Evolutionary conservation across 2,888 invertebrate species (phyloP).

Genomic region (Noctuana brunneofusca): DNA sequence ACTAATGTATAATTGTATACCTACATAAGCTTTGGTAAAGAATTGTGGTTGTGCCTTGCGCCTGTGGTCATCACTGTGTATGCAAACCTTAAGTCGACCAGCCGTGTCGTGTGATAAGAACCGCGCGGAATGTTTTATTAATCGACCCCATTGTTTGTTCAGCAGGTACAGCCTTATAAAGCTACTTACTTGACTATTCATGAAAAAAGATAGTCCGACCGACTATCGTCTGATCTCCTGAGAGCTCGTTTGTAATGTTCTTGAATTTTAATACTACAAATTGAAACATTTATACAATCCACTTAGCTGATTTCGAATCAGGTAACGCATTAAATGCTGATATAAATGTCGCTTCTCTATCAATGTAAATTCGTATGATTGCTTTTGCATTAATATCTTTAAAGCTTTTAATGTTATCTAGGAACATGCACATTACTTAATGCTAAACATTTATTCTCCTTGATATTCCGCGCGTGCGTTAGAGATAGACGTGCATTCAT

Average conservation of each 20-base stretch:
- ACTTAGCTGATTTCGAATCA: conserved; percentile 23
- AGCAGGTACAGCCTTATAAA: conserved; percentile 48
- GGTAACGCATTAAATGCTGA: conserved; percentile 22
- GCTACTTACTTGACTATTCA: conserved; percentile 52
- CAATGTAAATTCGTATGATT: conserved; percentile 11
- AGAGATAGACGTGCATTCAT: conserved; percentile 20
- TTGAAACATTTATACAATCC: conserved; percentile 32
- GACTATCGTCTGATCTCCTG: conserved; percentile 26
- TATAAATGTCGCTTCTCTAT: conserved; percentile 22
- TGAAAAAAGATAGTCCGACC: conserved; percentile 44
- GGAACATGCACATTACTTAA: conserved; percentile 15
- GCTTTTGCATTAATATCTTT: conserved; percentile 31
- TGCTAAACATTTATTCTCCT: conserved; percentile 20
- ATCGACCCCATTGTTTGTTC: conserved; percentile 61
- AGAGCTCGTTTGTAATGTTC: conserved; percentile 31
- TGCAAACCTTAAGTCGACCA: conserved; percentile 20
- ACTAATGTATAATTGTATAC: not conserved
- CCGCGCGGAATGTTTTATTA: conserved; percentile 65
- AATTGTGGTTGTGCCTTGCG: not conserved
- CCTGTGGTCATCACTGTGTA: conserved; percentile 10
- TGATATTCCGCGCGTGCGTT: conserved; percentile 10
- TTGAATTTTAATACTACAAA: conserved; percentile 33
- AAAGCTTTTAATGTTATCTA: conserved; percentile 25
- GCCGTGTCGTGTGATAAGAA: conserved; percentile 47
- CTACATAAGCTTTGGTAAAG: not conserved